Evolutionary conservation across 2,113 vertebrate species (phyloP), one percentile per base, ranked within the genome.

Genomic region (Xenus cinereus): DNA sequence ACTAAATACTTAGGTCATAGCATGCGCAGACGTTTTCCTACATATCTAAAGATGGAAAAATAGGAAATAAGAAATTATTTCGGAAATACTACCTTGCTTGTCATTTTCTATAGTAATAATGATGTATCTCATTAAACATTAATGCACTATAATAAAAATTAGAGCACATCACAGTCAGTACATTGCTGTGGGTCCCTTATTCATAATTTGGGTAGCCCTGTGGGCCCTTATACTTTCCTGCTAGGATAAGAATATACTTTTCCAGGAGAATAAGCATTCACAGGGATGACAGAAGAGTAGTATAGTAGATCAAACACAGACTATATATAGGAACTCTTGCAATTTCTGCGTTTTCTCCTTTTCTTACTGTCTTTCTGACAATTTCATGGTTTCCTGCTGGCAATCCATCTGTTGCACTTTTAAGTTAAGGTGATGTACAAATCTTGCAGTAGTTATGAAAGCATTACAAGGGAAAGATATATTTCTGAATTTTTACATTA

Each of bases 391-490:
- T 95, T 96, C 92, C 83, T 84, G 57, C 77, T 93, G 80, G 57
- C 77, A 93, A 18, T 93, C 68, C 88, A 92, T 96, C 90, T 95
- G 66, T 81, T 96, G 79, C 79, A 46, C 54, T 89, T 91, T 93
- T 67, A 82, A 66, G 62, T 94, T 78, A 92, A 93, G 84, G 84
- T 93, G 45, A 56, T 14, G 6, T 78, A 41, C 81, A 87, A 89
- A 93, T 93, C 60, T 87, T 91, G 39, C 30, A 64, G 48, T 68
- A 80, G 48, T 91, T 94, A 91, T 12, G 37, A 83, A 95, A 88
- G 43, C 48, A 56, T 71, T 79, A 50, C 48, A 53, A 84, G 21
- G 37, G 35, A 81, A 89, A 46, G 43, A 32, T 48, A 53, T 84
- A 24, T 27, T 76, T 95, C 74, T 90, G 7, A 27, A 46, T 66